phyloP scores from a whole-genome alignment of 2,888 invertebrate genomes.

The Netelia virgata region DNA sequence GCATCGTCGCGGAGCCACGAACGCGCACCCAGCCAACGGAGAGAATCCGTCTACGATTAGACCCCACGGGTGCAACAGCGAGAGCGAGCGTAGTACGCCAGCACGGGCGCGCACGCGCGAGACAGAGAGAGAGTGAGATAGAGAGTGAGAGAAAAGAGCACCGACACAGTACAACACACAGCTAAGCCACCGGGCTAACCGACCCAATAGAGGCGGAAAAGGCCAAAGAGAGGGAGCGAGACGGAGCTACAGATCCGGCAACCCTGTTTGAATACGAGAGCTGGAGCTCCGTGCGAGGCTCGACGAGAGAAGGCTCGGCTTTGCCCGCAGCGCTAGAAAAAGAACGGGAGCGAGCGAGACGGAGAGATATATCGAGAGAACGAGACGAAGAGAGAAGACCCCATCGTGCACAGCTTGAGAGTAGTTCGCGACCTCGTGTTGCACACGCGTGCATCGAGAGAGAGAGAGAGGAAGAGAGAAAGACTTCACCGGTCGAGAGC shows the following conservation, averaged over 20 bases:
- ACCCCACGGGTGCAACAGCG: background rate
- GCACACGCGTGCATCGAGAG: slow-evolving; percentile 64
- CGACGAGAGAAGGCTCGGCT: slow-evolving; percentile 24
- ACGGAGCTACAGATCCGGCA: slow-evolving; percentile 59
- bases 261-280: slow-evolving; percentile 56
- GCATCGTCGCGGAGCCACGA: slow-evolving; percentile 67
- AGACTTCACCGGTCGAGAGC: slow-evolving; percentile 72
- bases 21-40: slow-evolving; percentile 71
- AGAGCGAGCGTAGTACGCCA: background rate
- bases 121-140: background rate
- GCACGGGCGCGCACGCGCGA: no score
- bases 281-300: slow-evolving; percentile 45
- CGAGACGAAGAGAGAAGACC: slow-evolving; percentile 39
- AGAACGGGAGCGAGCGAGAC: slow-evolving; percentile 16
- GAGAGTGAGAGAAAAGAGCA: background rate
- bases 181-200: slow-evolving; percentile 16
- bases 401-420: slow-evolving; percentile 66
- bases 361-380: slow-evolving; percentile 5
- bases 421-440: slow-evolving; percentile 77
- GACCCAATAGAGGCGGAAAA: slow-evolving; percentile 46
- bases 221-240: slow-evolving; percentile 57
- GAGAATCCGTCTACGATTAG: background rate
- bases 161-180: background rate
- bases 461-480: background rate
- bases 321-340: slow-evolving; percentile 27